Base-by-base conservation (phyloP, 1,140 invertebrate species). In the Ooceraea biroi region DNA sequence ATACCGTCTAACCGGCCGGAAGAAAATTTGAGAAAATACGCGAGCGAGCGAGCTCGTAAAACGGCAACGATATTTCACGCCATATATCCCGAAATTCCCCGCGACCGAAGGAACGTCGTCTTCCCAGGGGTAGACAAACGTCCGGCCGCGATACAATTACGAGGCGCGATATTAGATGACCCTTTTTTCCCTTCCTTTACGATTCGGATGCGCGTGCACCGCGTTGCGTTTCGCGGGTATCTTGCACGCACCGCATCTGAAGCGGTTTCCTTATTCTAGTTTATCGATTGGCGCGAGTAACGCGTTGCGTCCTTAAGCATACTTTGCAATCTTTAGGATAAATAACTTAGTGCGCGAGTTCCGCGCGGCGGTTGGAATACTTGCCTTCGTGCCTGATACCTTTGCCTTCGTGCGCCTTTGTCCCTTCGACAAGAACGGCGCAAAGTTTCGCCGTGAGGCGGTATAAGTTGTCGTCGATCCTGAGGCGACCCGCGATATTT, bases 301-400 rank as follows among this genome's bases (percentile, higher is more conserved):
- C 52, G 60, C 46, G 63, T 78, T 55, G 50, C 22, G n/a, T 71
- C 41, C 41, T 80, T 71, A 58, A 69, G 36, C 76, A 80, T 80
- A 80, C 76, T 80, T 80, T 80, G 57, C 58, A 76, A 83, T 65
- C 72, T 83, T 83, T 50, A 77, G 71, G 71, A 83, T 83, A 83
- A 83, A 83, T 76, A 74, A 76, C 72, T 61, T 76, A 74, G 57
- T 58, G 52, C 71, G 52, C 10, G 73, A 82, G 71, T 83, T 83
- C 71, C 82, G 41, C 36, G 48, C 63, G 72, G 60, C 60, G 82
- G 60, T 74, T 7, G 71, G 63, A 76, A 76, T 83, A 63, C 82
- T 36, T 57, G 22, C 48, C 72, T 66, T 82, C 69, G 27, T 82
- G n/a, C n/a, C n/a, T n/a, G 68, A 74, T 80, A 80, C 57, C 52